Percentiles rank a stretch among this genome's conserved stretches.
Conservation (phyloP, 2,888 invertebrate genomes). For the Aricia artaxerxes region DNA sequence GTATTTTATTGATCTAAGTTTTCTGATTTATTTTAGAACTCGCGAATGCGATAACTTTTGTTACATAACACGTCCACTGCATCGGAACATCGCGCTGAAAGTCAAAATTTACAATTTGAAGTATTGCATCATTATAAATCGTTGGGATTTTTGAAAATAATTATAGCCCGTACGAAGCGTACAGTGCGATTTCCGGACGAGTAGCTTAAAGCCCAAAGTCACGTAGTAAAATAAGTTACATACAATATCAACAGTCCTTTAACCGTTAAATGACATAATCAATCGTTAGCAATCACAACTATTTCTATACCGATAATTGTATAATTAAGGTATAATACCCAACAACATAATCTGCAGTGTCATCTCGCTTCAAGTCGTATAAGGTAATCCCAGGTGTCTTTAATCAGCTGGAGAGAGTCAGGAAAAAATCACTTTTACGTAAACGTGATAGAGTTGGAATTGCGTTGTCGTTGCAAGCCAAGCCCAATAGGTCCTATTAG, state of each 20-base stretch:
- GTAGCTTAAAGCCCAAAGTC: not conserved
- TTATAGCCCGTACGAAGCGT: not conserved
- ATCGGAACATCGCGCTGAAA: not conserved
- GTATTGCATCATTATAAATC: not conserved
- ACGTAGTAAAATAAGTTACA: not conserved
- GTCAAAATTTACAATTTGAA: not conserved
- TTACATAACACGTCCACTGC: not conserved
- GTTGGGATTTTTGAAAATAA: not conserved
- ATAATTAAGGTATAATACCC: slow-evolving; percentile 22
- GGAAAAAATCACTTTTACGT: not conserved
- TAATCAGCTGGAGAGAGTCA: slow-evolving; percentile 36
- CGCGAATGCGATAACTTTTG: not conserved
- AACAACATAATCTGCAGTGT: slow-evolving; percentile 28
- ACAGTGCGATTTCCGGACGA: not conserved
- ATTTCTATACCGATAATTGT: slow-evolving; percentile 26
- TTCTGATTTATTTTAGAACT: not conserved
- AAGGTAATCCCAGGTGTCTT: slow-evolving; percentile 9
- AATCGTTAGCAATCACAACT: not conserved
- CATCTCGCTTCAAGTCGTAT: slow-evolving; percentile 20
- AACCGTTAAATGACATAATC: not conserved
- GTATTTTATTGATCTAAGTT: not conserved
- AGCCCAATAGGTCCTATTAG: slow-evolving; percentile 51
- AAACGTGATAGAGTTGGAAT: slow-evolving; percentile 8
- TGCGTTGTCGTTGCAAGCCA: not conserved
- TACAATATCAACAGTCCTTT: not conserved